Base-by-base conservation (phyloP, 1,140 invertebrate species). In the Diorhabda elongata region DNA sequence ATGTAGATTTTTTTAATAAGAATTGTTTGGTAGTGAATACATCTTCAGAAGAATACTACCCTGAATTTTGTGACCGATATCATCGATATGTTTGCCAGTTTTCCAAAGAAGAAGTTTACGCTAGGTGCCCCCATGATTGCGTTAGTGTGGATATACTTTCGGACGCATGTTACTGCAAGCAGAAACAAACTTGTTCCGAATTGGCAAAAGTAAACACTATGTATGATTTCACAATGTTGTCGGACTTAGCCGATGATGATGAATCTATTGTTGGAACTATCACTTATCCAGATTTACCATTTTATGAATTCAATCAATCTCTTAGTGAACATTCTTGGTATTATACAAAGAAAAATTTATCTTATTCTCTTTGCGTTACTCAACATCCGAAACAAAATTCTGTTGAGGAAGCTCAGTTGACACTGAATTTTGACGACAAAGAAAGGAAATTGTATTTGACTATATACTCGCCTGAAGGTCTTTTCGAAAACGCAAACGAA, bases 391-490 rank as follows among this genome's bases (percentile, higher is more conserved):
- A 5, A 44, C n/a, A 5, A n/a, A 1, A 56, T 44, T 7, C 9
- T 0, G 8, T 9, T 3, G 9, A 42, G 5, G 9, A 64, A 42
- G 45, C 66, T 42, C 5, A 64, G 5, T 69, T 76, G 66, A 58
- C 66, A 1, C 65, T 78, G 11, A 67, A 42, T 7, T 78, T 78
- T 58, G 68, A 77, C 9, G 47, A 65, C 41, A 52, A 57, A 45
- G 66, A 64, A 7, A 61, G 44, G 41, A 69, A 67, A 56, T 62
- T 76, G n/a, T 73, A 47, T 67, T 61, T 76, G 67, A 70, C 59
- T 8, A 67, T 75, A 6, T 74, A 75, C 68, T 71, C 42, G n/a
- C 68, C 79, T 71, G 73, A 75, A 66, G 68, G 65, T 45, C n/a
- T 76, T 26, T 70, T 65, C 56, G 63, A 59, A 6, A 41, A 68